Percentiles rank a stretch among this genome's conserved stretches.
phyloP scores from a whole-genome alignment of 1,140 invertebrate species.

The Pogonognathellus flavescens region DNA sequence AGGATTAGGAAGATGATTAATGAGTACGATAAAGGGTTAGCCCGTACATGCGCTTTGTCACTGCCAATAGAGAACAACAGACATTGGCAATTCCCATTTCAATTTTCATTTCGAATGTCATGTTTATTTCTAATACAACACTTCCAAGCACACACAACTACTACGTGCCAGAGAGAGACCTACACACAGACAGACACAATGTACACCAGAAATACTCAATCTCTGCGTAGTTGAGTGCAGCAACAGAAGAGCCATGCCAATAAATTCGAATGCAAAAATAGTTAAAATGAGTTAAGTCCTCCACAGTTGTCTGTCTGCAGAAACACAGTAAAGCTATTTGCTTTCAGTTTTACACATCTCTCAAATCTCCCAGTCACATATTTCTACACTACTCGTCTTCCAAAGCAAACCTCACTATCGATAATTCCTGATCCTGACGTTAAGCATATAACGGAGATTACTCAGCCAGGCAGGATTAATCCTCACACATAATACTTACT shows the following conservation, averaged over 20 bases:
- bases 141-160: background rate
- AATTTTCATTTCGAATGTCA: background rate
- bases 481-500: too few relatives aligned
- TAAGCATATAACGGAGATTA: too few relatives aligned
- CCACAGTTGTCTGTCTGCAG: background rate
- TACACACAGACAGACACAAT: background rate
- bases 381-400: too few relatives aligned
- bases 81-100: background rate
- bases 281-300: background rate
- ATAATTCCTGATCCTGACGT: too few relatives aligned
- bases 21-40: background rate
- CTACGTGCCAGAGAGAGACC: too few relatives aligned
- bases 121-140: background rate
- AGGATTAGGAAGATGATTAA: slow-evolving; percentile 21
- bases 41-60: background rate
- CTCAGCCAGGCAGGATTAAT: too few relatives aligned
- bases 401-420: too few relatives aligned
- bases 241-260: background rate
- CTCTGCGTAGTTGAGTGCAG: background rate
- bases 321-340: background rate
- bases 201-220: background rate
- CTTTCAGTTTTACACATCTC: too few relatives aligned
- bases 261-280: background rate
- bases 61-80: too few relatives aligned
- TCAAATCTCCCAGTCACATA: too few relatives aligned